A percentile compares a stretch with the other conserved stretches of the same genome.
phyloP scores from a whole-genome alignment of 2,797 vertebrate genomes.

The Otolemur crassicaudatus region DNA sequence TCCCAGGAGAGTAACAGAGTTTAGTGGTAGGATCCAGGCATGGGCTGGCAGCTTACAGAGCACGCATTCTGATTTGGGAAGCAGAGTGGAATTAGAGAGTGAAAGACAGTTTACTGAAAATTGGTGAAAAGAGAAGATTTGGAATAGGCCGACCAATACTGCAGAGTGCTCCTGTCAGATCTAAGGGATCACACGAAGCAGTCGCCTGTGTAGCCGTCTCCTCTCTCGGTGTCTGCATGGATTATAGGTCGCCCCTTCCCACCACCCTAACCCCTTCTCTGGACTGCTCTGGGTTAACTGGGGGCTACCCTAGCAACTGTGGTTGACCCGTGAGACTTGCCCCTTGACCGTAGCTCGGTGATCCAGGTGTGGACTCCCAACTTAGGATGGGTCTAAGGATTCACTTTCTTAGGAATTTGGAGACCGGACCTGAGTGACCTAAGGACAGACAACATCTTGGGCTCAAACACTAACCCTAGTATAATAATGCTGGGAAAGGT shows the following conservation, averaged over 20 bases:
- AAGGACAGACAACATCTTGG: neutral
- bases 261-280: neutral
- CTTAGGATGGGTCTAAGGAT: neutral
- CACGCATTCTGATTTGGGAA: neutral
- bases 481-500: neutral
- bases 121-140: neutral
- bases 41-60: accelerated
- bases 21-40: neutral
- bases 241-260: too few relatives aligned
- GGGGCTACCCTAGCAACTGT: neutral
- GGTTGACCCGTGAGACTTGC: neutral
- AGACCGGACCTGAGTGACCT: neutral
- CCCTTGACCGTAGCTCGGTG: neutral
- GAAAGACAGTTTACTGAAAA: neutral
- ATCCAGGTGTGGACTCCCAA: neutral
- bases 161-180: neutral
- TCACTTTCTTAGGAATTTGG: neutral
- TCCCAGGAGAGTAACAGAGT: too few relatives aligned
- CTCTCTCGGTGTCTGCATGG: neutral
- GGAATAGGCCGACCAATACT: neutral
- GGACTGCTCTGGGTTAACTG: neutral
- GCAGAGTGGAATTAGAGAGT: neutral
- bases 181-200: too few relatives aligned
- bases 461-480: neutral
- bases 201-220: neutral